Evolutionary conservation across 2,113 vertebrate genomes (phyloP), one percentile per base, ranked within the genome.

Genomic region (Syngnathus typhle): DNA sequence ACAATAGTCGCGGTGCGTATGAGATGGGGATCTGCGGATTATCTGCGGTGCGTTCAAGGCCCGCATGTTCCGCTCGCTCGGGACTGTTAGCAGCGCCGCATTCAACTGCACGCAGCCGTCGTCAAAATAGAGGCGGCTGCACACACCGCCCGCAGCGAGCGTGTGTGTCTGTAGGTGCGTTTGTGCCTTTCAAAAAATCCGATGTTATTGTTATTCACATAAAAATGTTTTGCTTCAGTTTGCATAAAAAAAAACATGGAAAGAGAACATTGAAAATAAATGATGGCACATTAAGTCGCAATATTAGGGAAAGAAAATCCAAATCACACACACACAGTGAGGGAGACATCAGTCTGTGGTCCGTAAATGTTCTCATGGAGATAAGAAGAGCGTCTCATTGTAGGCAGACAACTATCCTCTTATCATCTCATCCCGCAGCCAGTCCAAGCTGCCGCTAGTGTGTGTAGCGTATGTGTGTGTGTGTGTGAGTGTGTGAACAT

Each of bases 101-200:
- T 89, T 87, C 72, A 86, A 82, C 37, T 19, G 60, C 38, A 41
- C 60, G 60, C 60, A 41, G 37, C n/a, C n/a, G 38, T 62, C 39
- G 60, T 86, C 89, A 89, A 88, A 91, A 91, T 77, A 91, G 16
- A 82, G 76, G 76, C 73, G 68, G 77, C 75, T 73, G 79, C 85
- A 89, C 85, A 90, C 77, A 82, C 65, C 3, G 78, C 88, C 90
- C 77, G 83, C 83, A 90, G 85, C 64, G 49, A 52, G 21, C 7
- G 1, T n/a, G n/a, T n/a, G n/a, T n/a, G n/a, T n/a, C n/a, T n/a
- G n/a, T n/a, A n/a, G n/a, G n/a, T n/a, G n/a, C n/a, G n/a, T n/a
- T 23, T 23, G 23, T 23, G 23, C 23, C 23, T 23, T 23, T 23
- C 23, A 23, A 46, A 46, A 46, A 46, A 46, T 15, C 3, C 1